Evolutionary conservation across 2,888 invertebrate species (phyloP).

Genomic region (Laspeyria flexula): DNA sequence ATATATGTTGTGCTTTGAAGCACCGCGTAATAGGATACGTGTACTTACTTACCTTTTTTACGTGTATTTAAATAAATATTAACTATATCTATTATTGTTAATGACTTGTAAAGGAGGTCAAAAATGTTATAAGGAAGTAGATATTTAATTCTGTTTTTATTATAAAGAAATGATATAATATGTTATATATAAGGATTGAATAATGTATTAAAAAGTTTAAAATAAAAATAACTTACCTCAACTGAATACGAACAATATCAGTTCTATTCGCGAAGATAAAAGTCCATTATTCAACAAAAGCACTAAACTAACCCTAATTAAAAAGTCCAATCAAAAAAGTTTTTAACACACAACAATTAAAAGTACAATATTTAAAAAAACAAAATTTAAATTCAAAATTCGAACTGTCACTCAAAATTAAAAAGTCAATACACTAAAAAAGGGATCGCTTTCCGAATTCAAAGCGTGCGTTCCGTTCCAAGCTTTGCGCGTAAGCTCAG

Average conservation of each 20-base stretch:
- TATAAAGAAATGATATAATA: no score
- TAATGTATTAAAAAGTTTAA: conserved; percentile 6
- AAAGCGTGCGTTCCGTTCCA: conserved; percentile 62
- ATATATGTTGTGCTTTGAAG: no score
- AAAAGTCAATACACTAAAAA: conserved; percentile 44
- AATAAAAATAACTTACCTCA: conserved; percentile 45
- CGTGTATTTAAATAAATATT: no score
- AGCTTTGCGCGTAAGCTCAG: conserved; percentile 73
- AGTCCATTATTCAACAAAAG: conserved; percentile 41
- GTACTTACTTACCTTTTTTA: no score
- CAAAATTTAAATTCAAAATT: conserved; percentile 11
- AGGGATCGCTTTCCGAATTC: conserved; percentile 52
- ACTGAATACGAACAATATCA: conserved; percentile 25
- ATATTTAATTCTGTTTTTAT: no score
- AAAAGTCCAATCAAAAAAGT: conserved; percentile 20
- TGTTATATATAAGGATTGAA: no score
- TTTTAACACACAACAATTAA: conserved; percentile 18
- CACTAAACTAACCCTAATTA: conserved; percentile 30
- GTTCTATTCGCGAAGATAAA: conserved; percentile 21
- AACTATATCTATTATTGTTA: no score
- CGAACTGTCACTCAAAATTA: conserved; percentile 20
- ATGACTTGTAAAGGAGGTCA: no score
- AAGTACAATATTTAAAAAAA: conserved; percentile 13
- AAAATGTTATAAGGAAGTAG: no score
- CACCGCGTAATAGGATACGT: no score